These are phyloP conservation scores for Parotia lawesii DNA, from an alignment of 2,113 vertebrate genomes.

Conservation along the genomic window DNA sequence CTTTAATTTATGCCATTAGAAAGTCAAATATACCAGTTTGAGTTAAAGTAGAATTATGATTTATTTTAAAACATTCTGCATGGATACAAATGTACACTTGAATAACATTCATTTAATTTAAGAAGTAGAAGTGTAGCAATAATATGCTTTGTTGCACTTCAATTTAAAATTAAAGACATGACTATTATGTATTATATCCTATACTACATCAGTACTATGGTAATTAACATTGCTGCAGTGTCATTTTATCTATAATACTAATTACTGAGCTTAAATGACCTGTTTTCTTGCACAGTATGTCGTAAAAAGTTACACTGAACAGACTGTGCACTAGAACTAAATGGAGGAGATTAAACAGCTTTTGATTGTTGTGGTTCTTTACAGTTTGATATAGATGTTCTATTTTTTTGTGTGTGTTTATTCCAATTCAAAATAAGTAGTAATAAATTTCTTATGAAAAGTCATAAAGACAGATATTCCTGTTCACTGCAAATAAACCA, in stretches of 20 bases:
- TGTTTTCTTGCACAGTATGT: slow-evolving; percentile 51
- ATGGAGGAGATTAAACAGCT: neutral
- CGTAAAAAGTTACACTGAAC: slow-evolving; percentile 56
- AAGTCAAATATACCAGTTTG: neutral
- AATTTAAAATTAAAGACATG: slow-evolving; percentile 73
- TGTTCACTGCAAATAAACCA: neutral
- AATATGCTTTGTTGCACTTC: slow-evolving; percentile 75
- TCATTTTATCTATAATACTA: slow-evolving; percentile 68
- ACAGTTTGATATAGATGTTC: neutral
- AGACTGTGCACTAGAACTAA: slow-evolving; percentile 20
- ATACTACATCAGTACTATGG: slow-evolving; percentile 55
- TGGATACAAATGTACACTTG: slow-evolving; percentile 1
- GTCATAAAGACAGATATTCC: neutral
- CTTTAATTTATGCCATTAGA: neutral
- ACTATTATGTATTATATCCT: slow-evolving; percentile 71
- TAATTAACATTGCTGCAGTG: slow-evolving; percentile 69
- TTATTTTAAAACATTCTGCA: neutral
- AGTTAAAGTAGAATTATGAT: neutral
- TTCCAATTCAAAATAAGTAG: slow-evolving; percentile 1
- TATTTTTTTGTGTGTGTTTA: neutral
- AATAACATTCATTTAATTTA: slow-evolving; percentile 71
- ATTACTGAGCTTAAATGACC: slow-evolving; percentile 63
- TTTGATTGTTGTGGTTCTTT: neutral
- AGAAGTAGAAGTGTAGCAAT: slow-evolving; percentile 61
- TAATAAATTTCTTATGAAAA: neutral